Percentiles rank a stretch among this genome's conserved stretches.
Conservation (phyloP, 1,140 invertebrate species). For the Drosophila pseudoobscura region DNA sequence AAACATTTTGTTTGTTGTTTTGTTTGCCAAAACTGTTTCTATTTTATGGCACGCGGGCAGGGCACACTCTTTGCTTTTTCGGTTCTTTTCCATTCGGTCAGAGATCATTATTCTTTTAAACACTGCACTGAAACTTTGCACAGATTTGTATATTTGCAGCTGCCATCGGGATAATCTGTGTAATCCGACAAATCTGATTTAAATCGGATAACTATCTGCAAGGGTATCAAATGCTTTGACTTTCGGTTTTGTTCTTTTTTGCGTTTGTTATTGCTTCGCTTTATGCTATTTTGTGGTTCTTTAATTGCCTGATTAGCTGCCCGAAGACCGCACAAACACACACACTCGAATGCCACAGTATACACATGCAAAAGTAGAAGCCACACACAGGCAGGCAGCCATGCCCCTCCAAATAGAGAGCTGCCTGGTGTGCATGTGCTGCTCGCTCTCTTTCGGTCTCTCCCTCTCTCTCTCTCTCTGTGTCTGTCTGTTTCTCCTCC, state of each 20-base stretch:
- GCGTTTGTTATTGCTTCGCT: conserved; percentile 24
- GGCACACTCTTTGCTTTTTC: too few relatives aligned
- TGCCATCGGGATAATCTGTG: too few relatives aligned
- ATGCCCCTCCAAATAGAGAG: conserved; percentile 35
- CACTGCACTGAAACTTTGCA: not conserved
- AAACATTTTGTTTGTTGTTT: not conserved
- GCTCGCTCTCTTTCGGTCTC: conserved; percentile 25
- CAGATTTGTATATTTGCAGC: not conserved
- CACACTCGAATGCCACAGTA: conserved; percentile 1
- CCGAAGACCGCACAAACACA: conserved; percentile 21
- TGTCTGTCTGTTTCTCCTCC: conserved; percentile 37
- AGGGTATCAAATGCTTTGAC: not conserved
- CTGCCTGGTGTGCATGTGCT: not conserved
- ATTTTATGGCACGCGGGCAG: too few relatives aligned
- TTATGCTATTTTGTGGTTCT: conserved; percentile 36
- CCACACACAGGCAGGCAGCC: conserved; percentile 46
- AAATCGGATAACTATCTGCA: too few relatives aligned
- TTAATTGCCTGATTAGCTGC: conserved; percentile 56
- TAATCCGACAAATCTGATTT: too few relatives aligned
- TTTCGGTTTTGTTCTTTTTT: conserved; percentile 15
- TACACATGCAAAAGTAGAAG: conserved; percentile 29
- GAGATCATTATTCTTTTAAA: too few relatives aligned
- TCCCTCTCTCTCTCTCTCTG: too few relatives aligned
- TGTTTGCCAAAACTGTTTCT: conserved; percentile 5
- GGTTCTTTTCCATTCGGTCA: too few relatives aligned